Conservation (phyloP, 2,113 vertebrate genomes). For the Erythrolamprus reginae region DNA sequence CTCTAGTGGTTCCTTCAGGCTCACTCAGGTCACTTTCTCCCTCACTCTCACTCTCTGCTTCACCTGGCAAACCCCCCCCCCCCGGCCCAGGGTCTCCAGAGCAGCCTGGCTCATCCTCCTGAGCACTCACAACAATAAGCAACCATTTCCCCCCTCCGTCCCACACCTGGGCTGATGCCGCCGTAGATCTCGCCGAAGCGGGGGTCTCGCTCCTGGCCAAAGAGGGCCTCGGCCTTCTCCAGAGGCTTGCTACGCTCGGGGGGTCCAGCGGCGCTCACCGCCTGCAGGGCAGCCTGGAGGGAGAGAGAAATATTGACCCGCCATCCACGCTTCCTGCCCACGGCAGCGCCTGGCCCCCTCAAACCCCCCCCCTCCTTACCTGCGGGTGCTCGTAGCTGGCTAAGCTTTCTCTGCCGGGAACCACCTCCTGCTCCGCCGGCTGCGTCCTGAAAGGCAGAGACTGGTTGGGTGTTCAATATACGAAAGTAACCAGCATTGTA, state of each 20-base stretch:
- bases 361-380: slow-evolving; percentile 53
- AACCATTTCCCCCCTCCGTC: no score
- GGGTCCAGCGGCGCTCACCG: slow-evolving; percentile 67
- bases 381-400: slow-evolving; percentile 76
- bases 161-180: slow-evolving; percentile 55
- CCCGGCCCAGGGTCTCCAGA: no score
- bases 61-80: no score
- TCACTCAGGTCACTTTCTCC: no score
- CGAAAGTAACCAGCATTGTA: no score
- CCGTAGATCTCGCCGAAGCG: slow-evolving; percentile 72
- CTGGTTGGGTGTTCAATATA: no score
- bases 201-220: slow-evolving; percentile 67
- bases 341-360: accelerated
- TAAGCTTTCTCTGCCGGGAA: slow-evolving; percentile 75
- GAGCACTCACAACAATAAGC: no score
- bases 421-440: slow-evolving; percentile 81
- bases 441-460: slow-evolving; percentile 64
- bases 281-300: slow-evolving; percentile 76
- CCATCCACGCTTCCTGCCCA: accelerated
- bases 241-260: slow-evolving; percentile 79
- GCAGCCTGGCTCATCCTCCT: no score
- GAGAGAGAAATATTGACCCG: background rate
- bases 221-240: slow-evolving; percentile 77
- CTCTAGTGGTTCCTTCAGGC: no score
- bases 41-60: no score